Conservation (phyloP, 2,797 vertebrate genomes). For the Enteromius fasciolatus region DNA sequence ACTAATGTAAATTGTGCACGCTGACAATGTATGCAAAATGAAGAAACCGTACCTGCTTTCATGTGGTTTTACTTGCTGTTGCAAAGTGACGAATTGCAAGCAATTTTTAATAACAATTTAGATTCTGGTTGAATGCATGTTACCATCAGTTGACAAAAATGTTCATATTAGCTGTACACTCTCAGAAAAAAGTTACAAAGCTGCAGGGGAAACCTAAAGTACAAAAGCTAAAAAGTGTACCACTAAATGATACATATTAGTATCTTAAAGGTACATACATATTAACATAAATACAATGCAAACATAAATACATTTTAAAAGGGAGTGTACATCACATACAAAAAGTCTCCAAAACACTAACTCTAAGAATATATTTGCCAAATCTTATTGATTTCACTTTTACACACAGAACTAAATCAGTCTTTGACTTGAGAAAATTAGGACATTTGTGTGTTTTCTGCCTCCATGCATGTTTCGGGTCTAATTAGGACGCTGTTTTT, state of each 20-base stretch:
- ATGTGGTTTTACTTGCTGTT: background rate
- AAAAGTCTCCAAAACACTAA: background rate
- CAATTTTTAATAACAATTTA: background rate
- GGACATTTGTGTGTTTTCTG: background rate
- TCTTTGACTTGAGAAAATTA: background rate
- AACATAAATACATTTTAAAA: background rate
- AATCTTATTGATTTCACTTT: background rate
- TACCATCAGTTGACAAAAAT: background rate
- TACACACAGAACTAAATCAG: background rate
- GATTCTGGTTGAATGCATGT: background rate
- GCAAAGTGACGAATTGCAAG: too few species aligned
- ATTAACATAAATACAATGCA: background rate
- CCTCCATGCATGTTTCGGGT: conserved; percentile 17
- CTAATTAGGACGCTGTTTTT: conserved; percentile 45
- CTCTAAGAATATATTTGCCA: background rate
- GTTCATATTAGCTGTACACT: background rate
- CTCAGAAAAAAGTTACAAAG: background rate
- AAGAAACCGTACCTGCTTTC: background rate
- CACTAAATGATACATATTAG: background rate
- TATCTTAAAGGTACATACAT: background rate
- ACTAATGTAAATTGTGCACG: background rate
- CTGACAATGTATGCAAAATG: background rate
- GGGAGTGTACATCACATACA: background rate
- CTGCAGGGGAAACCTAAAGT: background rate
- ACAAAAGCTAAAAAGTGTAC: background rate